Conservation (phyloP, 2,113 vertebrate genomes). For the Cephalopterus ornatus region DNA sequence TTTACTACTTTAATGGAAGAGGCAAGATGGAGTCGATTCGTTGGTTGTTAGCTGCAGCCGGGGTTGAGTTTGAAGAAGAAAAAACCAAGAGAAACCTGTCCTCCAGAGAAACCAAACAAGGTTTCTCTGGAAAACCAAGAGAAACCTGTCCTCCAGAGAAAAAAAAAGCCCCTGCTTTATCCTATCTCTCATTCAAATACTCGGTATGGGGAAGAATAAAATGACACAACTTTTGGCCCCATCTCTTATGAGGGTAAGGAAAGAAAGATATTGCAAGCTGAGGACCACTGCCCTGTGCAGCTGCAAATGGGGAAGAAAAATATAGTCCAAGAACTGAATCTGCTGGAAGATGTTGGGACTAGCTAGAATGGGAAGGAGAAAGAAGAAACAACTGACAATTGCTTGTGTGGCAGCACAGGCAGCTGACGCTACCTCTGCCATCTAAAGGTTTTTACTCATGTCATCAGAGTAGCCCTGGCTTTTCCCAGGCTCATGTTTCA, state of each 20-base stretch:
- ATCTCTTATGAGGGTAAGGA: neutral
- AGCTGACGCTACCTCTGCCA: neutral
- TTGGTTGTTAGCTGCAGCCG: no score
- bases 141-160: neutral
- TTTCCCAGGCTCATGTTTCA: neutral
- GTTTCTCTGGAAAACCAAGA: neutral
- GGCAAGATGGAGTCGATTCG: no score
- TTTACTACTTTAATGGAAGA: no score
- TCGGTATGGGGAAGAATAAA: neutral
- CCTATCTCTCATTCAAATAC: neutral
- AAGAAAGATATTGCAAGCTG: neutral
- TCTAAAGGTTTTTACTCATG: neutral
- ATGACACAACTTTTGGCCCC: neutral
- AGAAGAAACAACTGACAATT: neutral
- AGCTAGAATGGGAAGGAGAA: neutral
- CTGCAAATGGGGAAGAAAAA: neutral
- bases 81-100: no score
- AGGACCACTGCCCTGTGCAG: neutral
- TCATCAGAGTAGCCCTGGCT: neutral
- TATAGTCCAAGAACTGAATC: neutral
- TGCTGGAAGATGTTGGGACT: neutral
- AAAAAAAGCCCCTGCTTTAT: neutral
- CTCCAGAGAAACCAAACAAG: no score
- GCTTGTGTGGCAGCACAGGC: neutral
- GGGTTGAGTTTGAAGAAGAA: no score